These are phyloP conservation scores for Octodon degus DNA, from an alignment of 2,113 vertebrate genomes.

Conservation along the genomic window DNA sequence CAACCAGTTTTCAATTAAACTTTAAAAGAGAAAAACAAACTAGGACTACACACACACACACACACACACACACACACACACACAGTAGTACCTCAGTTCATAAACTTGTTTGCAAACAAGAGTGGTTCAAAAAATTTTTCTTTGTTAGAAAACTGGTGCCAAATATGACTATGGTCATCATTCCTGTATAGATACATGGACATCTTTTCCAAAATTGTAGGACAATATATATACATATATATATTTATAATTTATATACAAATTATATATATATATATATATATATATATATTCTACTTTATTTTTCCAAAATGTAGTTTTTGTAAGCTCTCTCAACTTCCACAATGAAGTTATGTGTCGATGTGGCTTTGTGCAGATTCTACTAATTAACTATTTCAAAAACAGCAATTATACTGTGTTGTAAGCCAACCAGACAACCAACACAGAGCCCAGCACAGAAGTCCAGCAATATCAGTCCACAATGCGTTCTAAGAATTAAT, in stretches of 20 bases:
- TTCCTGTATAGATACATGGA: background rate
- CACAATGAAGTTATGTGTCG: background rate
- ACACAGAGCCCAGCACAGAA: background rate
- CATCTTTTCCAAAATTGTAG: background rate
- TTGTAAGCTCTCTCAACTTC: background rate
- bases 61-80: background rate
- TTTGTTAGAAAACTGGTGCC: background rate
- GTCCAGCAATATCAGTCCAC: background rate
- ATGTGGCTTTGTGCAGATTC: background rate
- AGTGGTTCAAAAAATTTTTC: no score
- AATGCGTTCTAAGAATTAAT: background rate
- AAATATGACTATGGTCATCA: background rate
- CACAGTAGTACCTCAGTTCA: background rate
- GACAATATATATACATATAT: background rate
- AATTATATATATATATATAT: background rate
- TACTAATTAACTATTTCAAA: conserved; percentile 20
- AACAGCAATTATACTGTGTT: background rate
- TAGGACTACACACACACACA: background rate
- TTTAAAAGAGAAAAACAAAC: background rate
- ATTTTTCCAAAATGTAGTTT: conserved; percentile 7
- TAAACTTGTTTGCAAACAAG: background rate
- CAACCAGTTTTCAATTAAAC: background rate
- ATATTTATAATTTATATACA: background rate
- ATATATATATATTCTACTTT: background rate
- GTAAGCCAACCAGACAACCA: background rate